A percentile compares a stretch with the other conserved stretches of the same genome.
Evolutionary conservation across 2,888 invertebrate species (phyloP).

Genomic region (Tenthredo notha): DNA sequence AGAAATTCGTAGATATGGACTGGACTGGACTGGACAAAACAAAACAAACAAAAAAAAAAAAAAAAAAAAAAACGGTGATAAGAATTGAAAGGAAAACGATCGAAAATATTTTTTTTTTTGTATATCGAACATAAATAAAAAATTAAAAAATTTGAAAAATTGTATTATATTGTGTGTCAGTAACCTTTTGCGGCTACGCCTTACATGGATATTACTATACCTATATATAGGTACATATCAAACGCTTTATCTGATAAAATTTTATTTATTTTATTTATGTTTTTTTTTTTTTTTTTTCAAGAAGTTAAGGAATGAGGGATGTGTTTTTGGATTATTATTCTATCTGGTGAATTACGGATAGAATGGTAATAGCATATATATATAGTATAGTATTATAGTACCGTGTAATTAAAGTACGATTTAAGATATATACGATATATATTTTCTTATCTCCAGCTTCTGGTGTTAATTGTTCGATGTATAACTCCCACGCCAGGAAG

Average conservation of each 20-base stretch:
- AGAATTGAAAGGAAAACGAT: too few species aligned
- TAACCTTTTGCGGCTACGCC: neutral
- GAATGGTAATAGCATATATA: neutral
- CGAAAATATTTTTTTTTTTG: too few species aligned
- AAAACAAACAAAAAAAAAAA: neutral
- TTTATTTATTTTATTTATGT: neutral
- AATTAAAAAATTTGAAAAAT: neutral
- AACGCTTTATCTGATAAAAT: neutral
- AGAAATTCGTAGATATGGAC: neutral
- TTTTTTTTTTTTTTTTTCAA: neutral
- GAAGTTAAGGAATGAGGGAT: neutral
- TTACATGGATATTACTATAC: neutral
- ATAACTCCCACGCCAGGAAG: conserved; percentile 69
- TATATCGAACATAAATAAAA: neutral
- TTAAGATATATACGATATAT: conserved; percentile 3
- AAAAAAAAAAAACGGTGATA: neutral
- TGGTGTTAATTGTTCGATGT: conserved; percentile 68
- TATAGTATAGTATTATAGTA: neutral
- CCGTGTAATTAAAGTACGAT: conserved; percentile 31
- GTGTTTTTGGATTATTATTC: neutral
- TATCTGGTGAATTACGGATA: neutral
- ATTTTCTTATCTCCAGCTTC: conserved; percentile 43
- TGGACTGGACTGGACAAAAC: too few species aligned
- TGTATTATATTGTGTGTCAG: neutral
- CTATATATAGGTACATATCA: neutral